Evolutionary conservation across 2,797 vertebrate species (phyloP), one percentile per base, ranked within the genome.

Genomic region (Sitta carolinensis): DNA sequence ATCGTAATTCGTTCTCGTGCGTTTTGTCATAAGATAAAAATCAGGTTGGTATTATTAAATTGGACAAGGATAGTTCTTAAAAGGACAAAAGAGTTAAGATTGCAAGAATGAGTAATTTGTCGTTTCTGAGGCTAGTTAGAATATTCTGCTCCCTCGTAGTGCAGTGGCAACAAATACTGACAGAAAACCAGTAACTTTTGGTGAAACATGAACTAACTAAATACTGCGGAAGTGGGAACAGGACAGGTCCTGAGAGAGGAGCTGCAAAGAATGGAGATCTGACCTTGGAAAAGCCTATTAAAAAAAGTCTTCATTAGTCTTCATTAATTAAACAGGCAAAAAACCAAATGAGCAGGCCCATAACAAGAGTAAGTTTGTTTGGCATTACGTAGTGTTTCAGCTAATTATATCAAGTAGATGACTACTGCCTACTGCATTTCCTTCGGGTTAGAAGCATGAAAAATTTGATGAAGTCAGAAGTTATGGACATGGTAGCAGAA

Each of bases 21-120:
- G 62, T 94, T 97, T 95, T 94, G 67, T 85, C 10, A 0, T 81
- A 86, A 97, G 94, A 92, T 94, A 96, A 96, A 97, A 97, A 94
- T 96, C 93, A 87, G 93, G 80, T 94, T 59, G 70, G 68, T 90
- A 34, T 94, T 94, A 93, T 94, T 93, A 91, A 97, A 97, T 97
- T 91, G 96, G 95, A 80, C n/a, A 30, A 89, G 40, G 92, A 94
- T 66, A 90, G 70, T 80, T 95, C 51, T 96, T 95, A 96, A 92
- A 85, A 82, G 84, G 57, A 94, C 77, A 87, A 94, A 96, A 91
- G 86, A 95, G 51, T 96, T 93, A 97, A 95, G 89, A 95, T 69
- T 84, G 84, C 47, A 93, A 92, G 94, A 97, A 63, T 72, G 84
- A 77, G 67, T 80, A 94, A 91, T 95, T 95, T 96, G 64, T 90